phyloP scores from a whole-genome alignment of 2,113 vertebrate species.

The Pantherophis guttatus region DNA sequence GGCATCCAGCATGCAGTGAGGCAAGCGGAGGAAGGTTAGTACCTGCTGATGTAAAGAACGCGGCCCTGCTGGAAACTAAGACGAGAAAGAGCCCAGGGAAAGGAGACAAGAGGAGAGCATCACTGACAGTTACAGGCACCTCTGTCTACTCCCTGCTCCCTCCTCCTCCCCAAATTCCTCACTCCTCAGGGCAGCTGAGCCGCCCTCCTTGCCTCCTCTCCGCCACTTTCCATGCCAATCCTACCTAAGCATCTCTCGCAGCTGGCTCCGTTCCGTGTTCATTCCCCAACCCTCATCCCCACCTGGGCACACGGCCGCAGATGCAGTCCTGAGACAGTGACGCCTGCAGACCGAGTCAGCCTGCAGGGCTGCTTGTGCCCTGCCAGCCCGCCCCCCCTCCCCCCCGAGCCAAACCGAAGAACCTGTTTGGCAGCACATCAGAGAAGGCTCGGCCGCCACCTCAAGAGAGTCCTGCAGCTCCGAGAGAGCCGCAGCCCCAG shows the following conservation, averaged over 20 bases:
- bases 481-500: background rate
- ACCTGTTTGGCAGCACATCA: background rate
- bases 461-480: fast-evolving
- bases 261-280: background rate
- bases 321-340: background rate
- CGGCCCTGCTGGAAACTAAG: constrained; percentile 84
- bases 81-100: constrained; percentile 72
- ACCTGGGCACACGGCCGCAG: background rate
- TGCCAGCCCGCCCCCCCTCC: fast-evolving
- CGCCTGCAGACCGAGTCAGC: background rate
- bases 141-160: fast-evolving
- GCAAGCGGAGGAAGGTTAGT: constrained; percentile 63
- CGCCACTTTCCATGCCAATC: background rate
- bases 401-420: background rate
- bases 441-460: background rate
- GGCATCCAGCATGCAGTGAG: constrained; percentile 50
- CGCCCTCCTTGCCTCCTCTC: background rate
- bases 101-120: constrained; percentile 64
- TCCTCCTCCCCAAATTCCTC: background rate
- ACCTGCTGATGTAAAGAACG: constrained; percentile 87
- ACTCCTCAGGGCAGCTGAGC: too few species aligned
- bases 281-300: background rate
- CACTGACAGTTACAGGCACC: constrained; percentile 40
- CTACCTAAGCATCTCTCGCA: background rate
- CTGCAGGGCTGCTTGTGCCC: background rate